Base-by-base conservation (phyloP, 2,797 vertebrate species). In the Manis crassicaudata region DNA sequence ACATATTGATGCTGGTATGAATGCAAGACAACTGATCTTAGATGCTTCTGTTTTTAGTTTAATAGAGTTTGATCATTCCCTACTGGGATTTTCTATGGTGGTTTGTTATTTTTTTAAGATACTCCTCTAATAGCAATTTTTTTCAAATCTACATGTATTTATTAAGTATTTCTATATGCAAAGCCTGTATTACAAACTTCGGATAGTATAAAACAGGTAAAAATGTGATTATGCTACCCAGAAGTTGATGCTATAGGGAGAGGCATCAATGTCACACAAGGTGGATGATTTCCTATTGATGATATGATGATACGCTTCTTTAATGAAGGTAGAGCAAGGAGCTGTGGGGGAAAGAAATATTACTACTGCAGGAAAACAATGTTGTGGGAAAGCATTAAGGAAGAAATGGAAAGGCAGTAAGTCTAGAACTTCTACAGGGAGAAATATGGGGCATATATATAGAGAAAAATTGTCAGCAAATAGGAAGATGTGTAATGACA, bases 381-480 rank as follows among this genome's bases (percentile, higher is more conserved):
- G 17, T 32, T 27, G 17, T 46, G 29, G 37, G 25, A 84, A 85
- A 85, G 5, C 4, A 83, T 50, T 62, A 68, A 68, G 5, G 3
- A 68, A 25, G 2, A 46, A 83, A 82, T 12, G 11, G n/a, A 46
- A 18, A 25, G 14, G 4, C 11, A 60, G 10, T 23, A 54, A 50
- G 13, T 1, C 3, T 43, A 75, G 40, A 46, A 67, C 27, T 37
- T 73, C 17, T 27, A 23, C 3, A 37, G 37, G 32, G n/a, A 3
- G 29, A 50, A 52, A 65, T 16, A n/a, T 8, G 2, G 11, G 0
- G 0, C 3, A 18, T 1, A 73, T 0, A n/a, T 7, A 68, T 0
- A 21, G 27, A 82, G 10, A 46, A 37, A 56, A 35, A 25, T 11
- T 13, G 5, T 21, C 6, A 80, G 14, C 8, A 67, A 82, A 80